Evolutionary conservation across 2,797 vertebrate genomes (phyloP).

Genomic region (Picus viridis): DNA sequence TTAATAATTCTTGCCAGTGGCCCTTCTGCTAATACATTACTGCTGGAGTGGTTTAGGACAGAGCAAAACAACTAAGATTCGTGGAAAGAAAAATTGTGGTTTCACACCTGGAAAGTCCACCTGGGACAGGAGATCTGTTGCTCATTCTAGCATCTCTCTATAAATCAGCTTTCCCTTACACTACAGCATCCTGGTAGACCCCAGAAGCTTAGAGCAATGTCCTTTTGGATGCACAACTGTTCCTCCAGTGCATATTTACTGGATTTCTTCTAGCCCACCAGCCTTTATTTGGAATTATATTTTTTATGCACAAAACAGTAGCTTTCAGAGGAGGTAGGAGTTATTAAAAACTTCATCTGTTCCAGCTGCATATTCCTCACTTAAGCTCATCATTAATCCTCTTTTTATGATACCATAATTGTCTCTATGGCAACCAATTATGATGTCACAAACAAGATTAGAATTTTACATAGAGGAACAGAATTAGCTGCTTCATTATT

Average conservation of each 20-base stretch:
- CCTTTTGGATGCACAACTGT: constrained; percentile 10
- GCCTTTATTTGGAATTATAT: constrained; percentile 28
- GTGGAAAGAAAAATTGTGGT: background rate
- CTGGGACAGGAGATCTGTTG: background rate
- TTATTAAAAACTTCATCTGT: constrained; percentile 66
- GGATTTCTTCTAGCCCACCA: background rate
- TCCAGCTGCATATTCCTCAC: constrained; percentile 66
- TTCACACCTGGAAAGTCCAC: background rate
- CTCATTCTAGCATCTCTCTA: background rate
- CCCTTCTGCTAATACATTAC: background rate
- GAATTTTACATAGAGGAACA: constrained; percentile 46
- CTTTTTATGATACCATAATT: constrained; percentile 58
- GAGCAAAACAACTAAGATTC: background rate
- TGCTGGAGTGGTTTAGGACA: fast-evolving
- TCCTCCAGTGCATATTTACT: background rate
- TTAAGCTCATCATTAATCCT: constrained; percentile 62
- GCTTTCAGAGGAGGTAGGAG: constrained; percentile 25
- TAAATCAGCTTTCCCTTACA: background rate
- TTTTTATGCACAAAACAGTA: constrained; percentile 44
- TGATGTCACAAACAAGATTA: constrained; percentile 67
- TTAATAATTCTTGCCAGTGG: background rate
- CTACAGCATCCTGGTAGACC: background rate
- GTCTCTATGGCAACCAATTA: constrained; percentile 67
- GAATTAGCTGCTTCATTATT: constrained; percentile 45
- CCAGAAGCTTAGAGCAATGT: background rate